Conservation (phyloP, 2,888 invertebrate species). For the Drosophila robusta region DNA sequence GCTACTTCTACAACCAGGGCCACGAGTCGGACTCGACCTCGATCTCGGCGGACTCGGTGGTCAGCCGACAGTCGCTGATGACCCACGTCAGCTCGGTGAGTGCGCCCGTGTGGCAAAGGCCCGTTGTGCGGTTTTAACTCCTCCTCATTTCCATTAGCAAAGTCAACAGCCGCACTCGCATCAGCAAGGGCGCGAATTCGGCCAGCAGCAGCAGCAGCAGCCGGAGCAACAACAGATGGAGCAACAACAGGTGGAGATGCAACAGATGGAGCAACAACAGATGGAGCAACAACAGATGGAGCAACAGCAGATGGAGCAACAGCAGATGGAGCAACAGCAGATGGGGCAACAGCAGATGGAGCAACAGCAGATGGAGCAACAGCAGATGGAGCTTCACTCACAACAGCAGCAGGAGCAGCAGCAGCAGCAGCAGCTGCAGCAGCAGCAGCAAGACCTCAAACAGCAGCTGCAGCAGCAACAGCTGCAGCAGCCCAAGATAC, state of each 20-base stretch:
- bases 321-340: slow-evolving; percentile 53
- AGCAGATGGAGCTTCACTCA: slow-evolving; percentile 7
- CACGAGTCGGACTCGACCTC: slow-evolving; percentile 87
- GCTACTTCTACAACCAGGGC: slow-evolving; percentile 78
- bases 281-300: slow-evolving; percentile 54
- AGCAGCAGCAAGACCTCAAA: slow-evolving; percentile 45
- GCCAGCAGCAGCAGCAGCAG: slow-evolving; percentile 42
- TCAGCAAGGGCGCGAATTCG: slow-evolving; percentile 9
- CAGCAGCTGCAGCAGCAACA: slow-evolving; percentile 73
- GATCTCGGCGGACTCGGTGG: slow-evolving; percentile 89
- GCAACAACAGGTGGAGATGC: slow-evolving; percentile 56
- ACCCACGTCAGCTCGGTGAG: slow-evolving; percentile 86
- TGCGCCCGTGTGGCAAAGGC: no score
- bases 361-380: no score
- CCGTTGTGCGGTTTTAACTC: neutral
- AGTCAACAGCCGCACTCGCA: slow-evolving; percentile 65
- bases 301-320: slow-evolving; percentile 50
- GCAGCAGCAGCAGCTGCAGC: slow-evolving; percentile 50
- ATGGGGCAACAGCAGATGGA: slow-evolving; percentile 68
- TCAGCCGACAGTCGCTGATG: slow-evolving; percentile 87
- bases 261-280: slow-evolving; percentile 41
- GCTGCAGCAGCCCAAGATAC: slow-evolving; percentile 56
- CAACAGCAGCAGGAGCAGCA: slow-evolving; percentile 55
- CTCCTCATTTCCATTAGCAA: slow-evolving; percentile 42
- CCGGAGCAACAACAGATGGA: slow-evolving; percentile 44